Conservation (phyloP, 2,888 invertebrate genomes). For the Mesorhabditis spiculigera region DNA sequence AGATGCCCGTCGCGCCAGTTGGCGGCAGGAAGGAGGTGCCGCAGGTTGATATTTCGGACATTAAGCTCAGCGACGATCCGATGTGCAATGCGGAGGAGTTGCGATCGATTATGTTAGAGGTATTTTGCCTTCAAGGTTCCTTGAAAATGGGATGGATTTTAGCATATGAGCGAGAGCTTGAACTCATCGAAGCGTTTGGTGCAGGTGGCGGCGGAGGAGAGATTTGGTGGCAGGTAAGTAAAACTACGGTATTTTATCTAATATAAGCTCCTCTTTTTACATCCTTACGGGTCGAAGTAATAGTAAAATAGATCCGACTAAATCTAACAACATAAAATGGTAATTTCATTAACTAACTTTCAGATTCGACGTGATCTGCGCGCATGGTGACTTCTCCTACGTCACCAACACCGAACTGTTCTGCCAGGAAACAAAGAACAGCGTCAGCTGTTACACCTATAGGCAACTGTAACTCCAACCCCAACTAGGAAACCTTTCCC, state of each 20-base stretch:
- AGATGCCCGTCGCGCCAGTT: slow-evolving; percentile 6
- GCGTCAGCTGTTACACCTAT: slow-evolving; percentile 54
- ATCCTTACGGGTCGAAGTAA: not conserved
- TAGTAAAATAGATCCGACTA: too few species aligned
- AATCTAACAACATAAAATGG: too few species aligned
- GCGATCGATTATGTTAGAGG: slow-evolving; percentile 46
- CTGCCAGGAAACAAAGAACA: slow-evolving; percentile 52
- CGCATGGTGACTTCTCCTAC: slow-evolving; percentile 54
- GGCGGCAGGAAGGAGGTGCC: not conserved
- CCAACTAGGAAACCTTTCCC: too few species aligned
- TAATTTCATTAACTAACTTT: not conserved
- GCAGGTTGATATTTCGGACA: slow-evolving; percentile 35
- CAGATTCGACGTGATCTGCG: slow-evolving; percentile 42
- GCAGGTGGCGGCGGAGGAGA: slow-evolving; percentile 54
- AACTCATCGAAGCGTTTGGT: slow-evolving; percentile 54
- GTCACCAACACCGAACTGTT: slow-evolving; percentile 56
- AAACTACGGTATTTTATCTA: slow-evolving; percentile 19
- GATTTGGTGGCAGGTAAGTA: slow-evolving; percentile 54
- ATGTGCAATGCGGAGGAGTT: slow-evolving; percentile 56
- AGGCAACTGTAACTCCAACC: slow-evolving; percentile 40
- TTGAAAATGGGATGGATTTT: slow-evolving; percentile 8
- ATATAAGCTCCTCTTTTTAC: not conserved
- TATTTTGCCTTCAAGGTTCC: slow-evolving; percentile 17
- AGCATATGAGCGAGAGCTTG: slow-evolving; percentile 55
- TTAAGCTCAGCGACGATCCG: slow-evolving; percentile 52